Percentiles rank a stretch among this genome's conserved stretches.
Conservation (phyloP, 1,140 invertebrate genomes). For the Solen grandis region DNA sequence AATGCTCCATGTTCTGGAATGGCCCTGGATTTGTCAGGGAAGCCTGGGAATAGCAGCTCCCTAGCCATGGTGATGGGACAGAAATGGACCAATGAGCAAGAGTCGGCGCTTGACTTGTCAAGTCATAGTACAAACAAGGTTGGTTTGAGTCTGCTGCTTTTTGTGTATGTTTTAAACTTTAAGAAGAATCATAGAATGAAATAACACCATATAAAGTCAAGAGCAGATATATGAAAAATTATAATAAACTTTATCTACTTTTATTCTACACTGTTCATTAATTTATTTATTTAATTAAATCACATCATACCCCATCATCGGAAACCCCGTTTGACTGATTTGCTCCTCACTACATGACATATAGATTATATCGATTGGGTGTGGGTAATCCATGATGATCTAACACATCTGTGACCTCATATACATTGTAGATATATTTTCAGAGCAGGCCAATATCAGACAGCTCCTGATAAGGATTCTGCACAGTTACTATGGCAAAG, state of each 20-base stretch:
- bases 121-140: slow-evolving; percentile 8
- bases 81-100: slow-evolving; percentile 23
- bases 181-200: background rate
- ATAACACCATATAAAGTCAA: background rate
- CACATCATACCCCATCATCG: too few species aligned
- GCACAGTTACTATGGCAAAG: too few species aligned
- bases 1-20: background rate
- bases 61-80: slow-evolving; percentile 1
- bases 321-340: too few species aligned
- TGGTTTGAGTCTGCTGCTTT: background rate
- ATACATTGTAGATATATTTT: too few species aligned
- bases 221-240: background rate
- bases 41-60: background rate
- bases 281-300: too few species aligned
- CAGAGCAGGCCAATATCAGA: too few species aligned
- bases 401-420: too few species aligned
- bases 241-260: background rate
- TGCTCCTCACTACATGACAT: too few species aligned
- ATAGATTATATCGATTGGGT: too few species aligned
- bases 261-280: background rate
- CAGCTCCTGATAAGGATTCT: too few species aligned
- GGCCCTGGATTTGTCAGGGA: slow-evolving; percentile 29
- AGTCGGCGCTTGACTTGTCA: slow-evolving; percentile 28
- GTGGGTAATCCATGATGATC: too few species aligned
- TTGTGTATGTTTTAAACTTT: background rate